These are phyloP conservation scores for Trichogramma dendrolimi DNA, from an alignment of 2,888 invertebrate genomes.

Conservation along the genomic window DNA sequence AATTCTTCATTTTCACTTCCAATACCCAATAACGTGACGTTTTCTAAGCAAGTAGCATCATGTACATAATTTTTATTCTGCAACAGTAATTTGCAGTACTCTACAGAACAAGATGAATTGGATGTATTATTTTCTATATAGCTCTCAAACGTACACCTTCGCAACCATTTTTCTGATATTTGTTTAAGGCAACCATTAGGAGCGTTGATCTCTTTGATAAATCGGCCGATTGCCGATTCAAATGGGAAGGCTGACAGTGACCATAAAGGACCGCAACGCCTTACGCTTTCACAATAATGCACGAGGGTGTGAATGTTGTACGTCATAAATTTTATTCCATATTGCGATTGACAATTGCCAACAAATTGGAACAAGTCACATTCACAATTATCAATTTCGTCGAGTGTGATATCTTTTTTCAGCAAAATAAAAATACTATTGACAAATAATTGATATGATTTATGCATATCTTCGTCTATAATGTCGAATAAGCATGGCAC, in stretches of 20 bases:
- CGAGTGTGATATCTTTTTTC: not conserved
- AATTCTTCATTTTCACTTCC: not conserved
- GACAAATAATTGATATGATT: not conserved
- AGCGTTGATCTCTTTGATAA: constrained; percentile 22
- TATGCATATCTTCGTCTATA: not conserved
- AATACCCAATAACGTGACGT: not conserved
- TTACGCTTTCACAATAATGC: constrained; percentile 25
- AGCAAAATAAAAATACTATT: constrained; percentile 4
- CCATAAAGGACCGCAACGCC: constrained; percentile 28
- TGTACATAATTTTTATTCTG: not conserved
- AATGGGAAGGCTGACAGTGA: constrained; percentile 26
- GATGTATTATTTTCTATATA: not conserved
- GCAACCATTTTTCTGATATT: constrained; percentile 15
- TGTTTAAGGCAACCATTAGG: constrained; percentile 25
- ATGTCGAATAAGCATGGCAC: not conserved
- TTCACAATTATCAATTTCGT: constrained; percentile 22
- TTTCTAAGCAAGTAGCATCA: not conserved
- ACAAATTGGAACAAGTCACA: constrained; percentile 25
- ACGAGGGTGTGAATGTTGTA: constrained; percentile 26
- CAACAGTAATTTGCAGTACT: not conserved
- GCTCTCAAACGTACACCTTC: constrained; percentile 2
- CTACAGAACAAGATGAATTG: no score
- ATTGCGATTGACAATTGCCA: constrained; percentile 26
- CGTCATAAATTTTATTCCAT: constrained; percentile 26
- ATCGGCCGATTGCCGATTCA: constrained; percentile 25